These are phyloP conservation scores for Folsomia manolachei DNA, from an alignment of 2,888 invertebrate genomes.

Conservation along the genomic window DNA sequence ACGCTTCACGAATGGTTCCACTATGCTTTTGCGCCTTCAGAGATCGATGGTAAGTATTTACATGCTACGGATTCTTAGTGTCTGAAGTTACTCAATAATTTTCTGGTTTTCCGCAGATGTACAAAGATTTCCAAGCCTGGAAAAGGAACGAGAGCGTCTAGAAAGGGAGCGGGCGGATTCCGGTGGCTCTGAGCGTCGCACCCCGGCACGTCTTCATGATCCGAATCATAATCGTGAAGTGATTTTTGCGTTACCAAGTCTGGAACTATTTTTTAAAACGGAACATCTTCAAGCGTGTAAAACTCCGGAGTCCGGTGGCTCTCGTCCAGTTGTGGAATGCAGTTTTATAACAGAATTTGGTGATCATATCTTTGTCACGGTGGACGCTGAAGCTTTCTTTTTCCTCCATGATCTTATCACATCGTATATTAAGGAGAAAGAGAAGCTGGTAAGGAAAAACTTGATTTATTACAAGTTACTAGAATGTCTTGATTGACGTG, in stretches of 20 bases:
- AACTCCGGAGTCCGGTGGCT: slow-evolving; percentile 68
- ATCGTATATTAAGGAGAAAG: slow-evolving; percentile 91
- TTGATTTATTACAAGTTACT: no score
- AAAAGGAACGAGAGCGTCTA: slow-evolving; percentile 63
- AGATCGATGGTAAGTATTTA: slow-evolving; percentile 76
- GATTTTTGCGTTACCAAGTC: slow-evolving; percentile 91
- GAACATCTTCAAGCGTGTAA: slow-evolving; percentile 78
- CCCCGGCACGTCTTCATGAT: slow-evolving; percentile 65
- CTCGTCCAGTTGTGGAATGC: slow-evolving; percentile 87
- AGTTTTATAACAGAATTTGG: slow-evolving; percentile 98
- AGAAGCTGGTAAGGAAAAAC: slow-evolving; percentile 74
- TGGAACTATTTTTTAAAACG: slow-evolving; percentile 89
- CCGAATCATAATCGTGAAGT: slow-evolving; percentile 85
- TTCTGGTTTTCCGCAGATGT: no score
- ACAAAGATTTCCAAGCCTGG: slow-evolving; percentile 84
- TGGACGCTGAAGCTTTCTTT: slow-evolving; percentile 96
- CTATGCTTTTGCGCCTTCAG: slow-evolving; percentile 91
- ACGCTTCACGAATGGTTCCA: slow-evolving; percentile 94
- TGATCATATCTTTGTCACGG: slow-evolving; percentile 96
- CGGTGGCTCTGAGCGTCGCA: slow-evolving; percentile 54
- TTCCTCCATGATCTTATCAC: slow-evolving; percentile 96
- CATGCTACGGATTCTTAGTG: slow-evolving; percentile 15
- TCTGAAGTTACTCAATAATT: no score
- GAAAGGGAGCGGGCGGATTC: slow-evolving; percentile 55
- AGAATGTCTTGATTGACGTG: no score